Conservation (phyloP, 2,113 vertebrate species). For the Protomyctophum bolini region DNA sequence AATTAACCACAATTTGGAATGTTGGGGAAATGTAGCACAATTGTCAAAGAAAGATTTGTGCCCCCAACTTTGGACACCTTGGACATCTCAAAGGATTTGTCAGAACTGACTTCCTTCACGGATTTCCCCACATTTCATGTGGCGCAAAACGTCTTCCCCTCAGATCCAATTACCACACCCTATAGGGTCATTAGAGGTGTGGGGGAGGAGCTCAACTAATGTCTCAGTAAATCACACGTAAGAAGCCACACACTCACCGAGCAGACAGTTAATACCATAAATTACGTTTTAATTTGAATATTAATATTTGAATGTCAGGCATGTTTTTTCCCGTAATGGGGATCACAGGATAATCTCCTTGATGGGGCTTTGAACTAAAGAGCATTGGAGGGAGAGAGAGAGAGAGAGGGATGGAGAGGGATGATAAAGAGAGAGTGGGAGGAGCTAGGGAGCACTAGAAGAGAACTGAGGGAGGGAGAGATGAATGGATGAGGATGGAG, state of each 20-base stretch:
- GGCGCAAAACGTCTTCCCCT: constrained; percentile 79
- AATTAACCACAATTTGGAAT: too few species aligned
- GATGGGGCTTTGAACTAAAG: constrained; percentile 67
- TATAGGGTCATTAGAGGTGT: constrained; percentile 85
- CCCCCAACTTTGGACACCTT: too few species aligned
- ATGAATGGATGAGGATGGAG: neutral
- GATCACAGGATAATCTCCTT: constrained; percentile 64
- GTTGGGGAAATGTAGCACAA: too few species aligned
- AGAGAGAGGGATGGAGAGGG: constrained; percentile 21
- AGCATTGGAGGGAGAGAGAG: constrained; percentile 18
- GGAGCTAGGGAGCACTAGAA: neutral
- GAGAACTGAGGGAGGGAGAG: neutral
- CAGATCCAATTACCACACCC: constrained; percentile 86
- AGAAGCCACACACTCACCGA: constrained; percentile 84
- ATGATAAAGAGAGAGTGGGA: constrained; percentile 4
- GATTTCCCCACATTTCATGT: constrained; percentile 3
- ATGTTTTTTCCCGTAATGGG: constrained; percentile 70
- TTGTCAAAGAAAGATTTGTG: too few species aligned
- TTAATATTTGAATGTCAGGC: constrained; percentile 75
- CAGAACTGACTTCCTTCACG: constrained; percentile 46
- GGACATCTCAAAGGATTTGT: constrained; percentile 16
- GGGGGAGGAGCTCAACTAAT: constrained; percentile 79
- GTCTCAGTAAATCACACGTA: constrained; percentile 84
- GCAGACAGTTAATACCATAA: constrained; percentile 82
- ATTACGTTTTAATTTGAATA: constrained; percentile 72